Evolutionary conservation across 2,888 invertebrate species (phyloP).

Genomic region (Kuschelorhynchus macadamiae): DNA sequence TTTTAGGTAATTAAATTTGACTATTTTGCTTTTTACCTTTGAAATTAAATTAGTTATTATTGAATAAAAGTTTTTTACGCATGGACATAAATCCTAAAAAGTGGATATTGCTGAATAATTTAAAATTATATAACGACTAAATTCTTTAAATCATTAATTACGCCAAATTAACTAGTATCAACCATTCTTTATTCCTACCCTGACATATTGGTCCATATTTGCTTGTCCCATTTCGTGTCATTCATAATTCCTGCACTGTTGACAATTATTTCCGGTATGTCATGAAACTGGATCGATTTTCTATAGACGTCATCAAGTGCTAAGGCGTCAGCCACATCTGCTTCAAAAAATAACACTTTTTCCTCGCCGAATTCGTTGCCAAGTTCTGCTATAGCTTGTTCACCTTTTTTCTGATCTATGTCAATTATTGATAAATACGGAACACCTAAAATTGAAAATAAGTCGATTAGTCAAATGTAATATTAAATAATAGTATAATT

Average conservation of each 20-base stretch:
- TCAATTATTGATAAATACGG: conserved; percentile 64
- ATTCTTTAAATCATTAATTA: too few species aligned
- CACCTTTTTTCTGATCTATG: conserved; percentile 76
- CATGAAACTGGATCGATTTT: conserved; percentile 52
- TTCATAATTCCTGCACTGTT: conserved; percentile 87
- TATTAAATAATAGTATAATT: too few species aligned
- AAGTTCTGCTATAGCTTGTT: conserved; percentile 75
- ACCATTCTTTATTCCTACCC: conserved; percentile 31
- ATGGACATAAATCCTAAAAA: too few species aligned
- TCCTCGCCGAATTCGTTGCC: conserved; percentile 78
- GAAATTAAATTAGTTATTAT: too few species aligned
- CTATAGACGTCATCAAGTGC: conserved; percentile 72
- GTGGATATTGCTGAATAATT: too few species aligned
- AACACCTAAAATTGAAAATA: conserved; percentile 27
- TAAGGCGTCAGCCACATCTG: conserved; percentile 81
- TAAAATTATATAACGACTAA: too few species aligned
- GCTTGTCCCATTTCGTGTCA: conserved; percentile 81
- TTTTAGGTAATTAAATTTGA: too few species aligned
- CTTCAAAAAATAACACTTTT: conserved; percentile 78
- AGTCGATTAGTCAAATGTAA: conserved; percentile 72
- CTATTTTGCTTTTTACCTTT: too few species aligned
- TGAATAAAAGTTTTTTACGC: too few species aligned
- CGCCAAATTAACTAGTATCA: background rate
- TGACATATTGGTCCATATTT: conserved; percentile 71
- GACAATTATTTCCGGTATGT: conserved; percentile 69